phyloP scores from a whole-genome alignment of 2,797 vertebrate species.

The Argentina silus region DNA sequence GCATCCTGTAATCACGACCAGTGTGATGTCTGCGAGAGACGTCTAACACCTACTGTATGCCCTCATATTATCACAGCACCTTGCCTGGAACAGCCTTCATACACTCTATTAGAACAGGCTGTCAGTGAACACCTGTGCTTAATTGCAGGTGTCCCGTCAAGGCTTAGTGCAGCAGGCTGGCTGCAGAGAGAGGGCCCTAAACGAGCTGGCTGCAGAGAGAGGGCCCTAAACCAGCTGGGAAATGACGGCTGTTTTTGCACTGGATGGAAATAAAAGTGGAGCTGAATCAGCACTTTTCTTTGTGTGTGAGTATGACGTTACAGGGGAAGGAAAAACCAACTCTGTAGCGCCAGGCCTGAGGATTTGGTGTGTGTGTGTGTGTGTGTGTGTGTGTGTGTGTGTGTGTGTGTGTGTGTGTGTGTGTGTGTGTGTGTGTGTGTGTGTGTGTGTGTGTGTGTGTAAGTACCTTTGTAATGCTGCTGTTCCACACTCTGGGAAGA shows the following conservation, averaged over 20 bases:
- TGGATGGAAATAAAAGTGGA: constrained; percentile 40
- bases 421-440: constrained; percentile 24
- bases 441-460: constrained; percentile 38
- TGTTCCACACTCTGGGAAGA: constrained; percentile 56
- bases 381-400: not conserved
- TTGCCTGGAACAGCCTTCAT: constrained; percentile 14
- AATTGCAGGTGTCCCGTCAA: constrained; percentile 37
- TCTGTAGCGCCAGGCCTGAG: constrained; percentile 4
- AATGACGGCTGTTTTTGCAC: constrained; percentile 25
- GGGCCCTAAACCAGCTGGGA: constrained; percentile 39
- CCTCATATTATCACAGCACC: constrained; percentile 4
- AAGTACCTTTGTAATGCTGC: constrained; percentile 69
- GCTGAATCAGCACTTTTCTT: constrained; percentile 27
- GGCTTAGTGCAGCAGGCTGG: not conserved
- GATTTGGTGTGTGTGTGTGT: not conserved
- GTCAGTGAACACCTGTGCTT: constrained; percentile 21
- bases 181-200: constrained; percentile 33
- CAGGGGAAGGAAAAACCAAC: constrained; percentile 6
- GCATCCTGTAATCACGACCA: too few relatives aligned
- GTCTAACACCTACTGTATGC: not conserved
- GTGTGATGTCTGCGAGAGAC: too few relatives aligned
- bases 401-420: constrained; percentile 5
- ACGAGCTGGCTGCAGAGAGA: constrained; percentile 27
- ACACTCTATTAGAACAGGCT: constrained; percentile 14
- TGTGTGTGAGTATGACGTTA: constrained; percentile 27